These are phyloP conservation scores for Cynopterus brachyotis DNA, from an alignment of 2,113 vertebrate genomes.

Conservation along the genomic window DNA sequence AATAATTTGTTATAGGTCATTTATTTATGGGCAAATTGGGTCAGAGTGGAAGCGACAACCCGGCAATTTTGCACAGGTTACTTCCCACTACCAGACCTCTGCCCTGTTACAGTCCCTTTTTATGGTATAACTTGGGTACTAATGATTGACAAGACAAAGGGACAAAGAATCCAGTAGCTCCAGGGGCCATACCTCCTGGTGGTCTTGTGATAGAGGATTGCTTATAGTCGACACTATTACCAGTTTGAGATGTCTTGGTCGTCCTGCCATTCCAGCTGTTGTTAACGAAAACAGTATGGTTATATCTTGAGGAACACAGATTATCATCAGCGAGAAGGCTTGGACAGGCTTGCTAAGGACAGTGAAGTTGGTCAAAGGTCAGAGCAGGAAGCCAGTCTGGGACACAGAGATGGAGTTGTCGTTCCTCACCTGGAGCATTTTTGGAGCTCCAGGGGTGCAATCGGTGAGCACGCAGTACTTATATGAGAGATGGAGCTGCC, in stretches of 20 bases:
- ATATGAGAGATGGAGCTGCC: not conserved
- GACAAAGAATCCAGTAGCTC: no score
- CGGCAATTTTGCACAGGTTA: not conserved
- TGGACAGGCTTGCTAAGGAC: not conserved
- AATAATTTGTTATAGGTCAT: not conserved
- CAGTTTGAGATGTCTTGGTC: not conserved
- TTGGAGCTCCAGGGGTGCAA: no score
- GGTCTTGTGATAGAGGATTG: not conserved
- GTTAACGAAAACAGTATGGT: not conserved
- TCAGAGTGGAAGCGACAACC: not conserved
- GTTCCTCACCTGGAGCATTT: no score
- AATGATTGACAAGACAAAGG: not conserved
- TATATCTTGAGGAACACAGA: not conserved
- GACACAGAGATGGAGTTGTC: not conserved
- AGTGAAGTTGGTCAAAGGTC: not conserved
- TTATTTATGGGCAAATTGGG: not conserved
- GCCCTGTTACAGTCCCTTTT: not conserved
- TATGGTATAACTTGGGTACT: not conserved
- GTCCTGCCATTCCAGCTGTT: no score
- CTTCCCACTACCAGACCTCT: not conserved
- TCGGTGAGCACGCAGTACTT: no score
- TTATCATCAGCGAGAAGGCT: not conserved
- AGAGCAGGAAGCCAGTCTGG: not conserved
- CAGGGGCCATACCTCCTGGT: not conserved
- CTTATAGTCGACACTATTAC: not conserved